A percentile compares a stretch with the other conserved stretches of the same genome.
phyloP scores from a whole-genome alignment of 1,140 invertebrate species.

The Cotesia typhae region DNA sequence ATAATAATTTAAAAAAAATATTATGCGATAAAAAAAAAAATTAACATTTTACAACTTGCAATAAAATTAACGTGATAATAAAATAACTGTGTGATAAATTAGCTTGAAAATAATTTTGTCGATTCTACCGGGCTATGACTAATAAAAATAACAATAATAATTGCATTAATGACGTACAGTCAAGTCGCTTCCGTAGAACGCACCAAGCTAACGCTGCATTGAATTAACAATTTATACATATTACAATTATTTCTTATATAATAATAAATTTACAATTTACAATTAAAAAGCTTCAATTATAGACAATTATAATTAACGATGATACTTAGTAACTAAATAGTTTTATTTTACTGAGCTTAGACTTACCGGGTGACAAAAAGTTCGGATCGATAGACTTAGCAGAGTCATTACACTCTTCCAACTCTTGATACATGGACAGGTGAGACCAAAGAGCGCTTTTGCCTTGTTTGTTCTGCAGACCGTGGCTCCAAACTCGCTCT shows the following conservation, averaged over 20 bases:
- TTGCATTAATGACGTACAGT: conserved; percentile 76
- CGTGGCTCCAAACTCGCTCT: conserved; percentile 98
- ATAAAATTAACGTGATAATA: too few relatives aligned
- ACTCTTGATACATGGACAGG: conserved; percentile 86
- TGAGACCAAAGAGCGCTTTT: conserved; percentile 96
- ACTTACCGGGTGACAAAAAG: conserved; percentile 82
- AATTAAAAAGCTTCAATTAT: conserved; percentile 1
- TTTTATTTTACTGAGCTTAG: neutral
- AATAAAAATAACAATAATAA: conserved; percentile 24
- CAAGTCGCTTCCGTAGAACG: conserved; percentile 85
- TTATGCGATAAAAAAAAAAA: too few relatives aligned
- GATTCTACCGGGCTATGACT: neutral
- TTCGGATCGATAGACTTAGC: conserved; percentile 82
- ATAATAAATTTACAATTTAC: conserved; percentile 21
- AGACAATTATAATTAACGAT: too few relatives aligned
- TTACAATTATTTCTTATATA: neutral
- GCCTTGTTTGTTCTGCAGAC: conserved; percentile 93
- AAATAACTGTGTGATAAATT: too few relatives aligned
- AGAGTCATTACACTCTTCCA: conserved; percentile 81
- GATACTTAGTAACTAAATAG: too few relatives aligned
- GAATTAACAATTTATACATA: conserved; percentile 21
- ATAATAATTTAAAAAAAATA: too few relatives aligned
- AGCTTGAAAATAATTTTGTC: too few relatives aligned
- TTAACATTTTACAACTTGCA: too few relatives aligned
- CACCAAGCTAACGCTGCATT: conserved; percentile 87